These are phyloP conservation scores for Agelastica alni DNA, from an alignment of 2,888 invertebrate genomes.

Conservation along the genomic window DNA sequence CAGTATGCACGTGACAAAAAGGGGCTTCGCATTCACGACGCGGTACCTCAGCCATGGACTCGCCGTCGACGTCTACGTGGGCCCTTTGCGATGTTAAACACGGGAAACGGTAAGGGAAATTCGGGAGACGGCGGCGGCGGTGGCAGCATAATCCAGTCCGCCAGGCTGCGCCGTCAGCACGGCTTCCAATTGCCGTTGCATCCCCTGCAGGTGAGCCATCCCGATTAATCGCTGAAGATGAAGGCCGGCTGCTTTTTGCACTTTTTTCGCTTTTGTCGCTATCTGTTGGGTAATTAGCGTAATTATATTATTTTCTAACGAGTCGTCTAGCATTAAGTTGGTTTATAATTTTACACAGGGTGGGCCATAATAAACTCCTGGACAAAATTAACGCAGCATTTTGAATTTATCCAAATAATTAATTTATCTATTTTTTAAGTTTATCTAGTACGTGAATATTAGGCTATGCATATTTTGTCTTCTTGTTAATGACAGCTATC, in stretches of 20 bases:
- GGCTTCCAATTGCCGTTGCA: conserved; percentile 85
- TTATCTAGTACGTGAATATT: too few relatives aligned
- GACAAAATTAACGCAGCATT: too few relatives aligned
- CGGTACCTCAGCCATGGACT: conserved; percentile 42
- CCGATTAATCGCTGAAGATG: conserved; percentile 45
- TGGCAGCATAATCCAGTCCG: conserved; percentile 47
- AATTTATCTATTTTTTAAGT: too few relatives aligned
- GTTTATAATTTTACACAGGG: too few relatives aligned
- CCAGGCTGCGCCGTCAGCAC: conserved; percentile 71
- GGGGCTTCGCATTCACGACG: conserved; percentile 34
- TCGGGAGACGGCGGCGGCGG: conserved; percentile 45
- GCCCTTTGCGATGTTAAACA: conserved; percentile 45
- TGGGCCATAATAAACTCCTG: too few relatives aligned
- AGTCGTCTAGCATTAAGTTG: too few relatives aligned
- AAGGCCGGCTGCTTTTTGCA: conserved; percentile 8
- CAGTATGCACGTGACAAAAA: conserved; percentile 47
- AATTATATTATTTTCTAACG: too few relatives aligned
- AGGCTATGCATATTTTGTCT: too few relatives aligned
- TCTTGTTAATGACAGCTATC: too few relatives aligned
- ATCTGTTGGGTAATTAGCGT: not conserved
- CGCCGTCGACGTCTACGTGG: conserved; percentile 27
- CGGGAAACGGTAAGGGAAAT: conserved; percentile 37
- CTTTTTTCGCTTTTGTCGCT: not conserved
- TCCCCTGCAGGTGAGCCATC: conserved; percentile 71
- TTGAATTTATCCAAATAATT: too few relatives aligned